These are phyloP conservation scores for Piprites chloris DNA, from an alignment of 2,113 vertebrate species.

Conservation along the genomic window DNA sequence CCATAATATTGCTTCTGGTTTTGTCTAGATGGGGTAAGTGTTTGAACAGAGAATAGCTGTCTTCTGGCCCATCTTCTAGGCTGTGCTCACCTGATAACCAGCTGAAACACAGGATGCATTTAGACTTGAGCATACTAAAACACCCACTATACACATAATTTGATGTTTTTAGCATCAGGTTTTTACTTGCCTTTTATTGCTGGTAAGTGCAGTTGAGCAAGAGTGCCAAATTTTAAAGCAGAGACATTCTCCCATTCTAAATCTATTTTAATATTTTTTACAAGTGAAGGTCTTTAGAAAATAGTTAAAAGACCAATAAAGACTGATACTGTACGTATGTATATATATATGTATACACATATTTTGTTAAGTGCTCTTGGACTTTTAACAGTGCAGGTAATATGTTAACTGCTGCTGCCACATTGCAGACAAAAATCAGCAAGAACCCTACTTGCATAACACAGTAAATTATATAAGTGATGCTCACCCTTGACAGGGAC, in stretches of 20 bases:
- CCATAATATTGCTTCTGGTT: background rate
- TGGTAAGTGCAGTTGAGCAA: background rate
- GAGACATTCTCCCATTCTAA: background rate
- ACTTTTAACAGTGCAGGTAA: background rate
- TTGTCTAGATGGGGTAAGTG: background rate
- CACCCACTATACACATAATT: background rate
- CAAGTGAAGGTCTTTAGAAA: background rate
- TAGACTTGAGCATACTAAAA: background rate
- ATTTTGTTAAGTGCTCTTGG: background rate
- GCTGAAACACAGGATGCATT: background rate
- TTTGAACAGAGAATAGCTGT: background rate
- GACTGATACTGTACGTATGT: background rate
- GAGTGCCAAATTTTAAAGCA: background rate
- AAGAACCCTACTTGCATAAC: background rate
- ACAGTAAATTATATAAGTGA: background rate
- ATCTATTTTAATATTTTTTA: background rate
- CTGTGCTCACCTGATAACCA: background rate
- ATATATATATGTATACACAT: background rate
- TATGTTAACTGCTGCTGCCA: background rate
- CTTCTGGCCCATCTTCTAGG: background rate
- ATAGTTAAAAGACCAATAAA: background rate
- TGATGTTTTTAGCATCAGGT: background rate
- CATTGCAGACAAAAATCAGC: background rate
- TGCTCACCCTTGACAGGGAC: background rate
- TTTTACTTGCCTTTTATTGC: background rate